These are phyloP conservation scores for Dioctria linearis DNA, from an alignment of 2,888 invertebrate species.

Conservation along the genomic window DNA sequence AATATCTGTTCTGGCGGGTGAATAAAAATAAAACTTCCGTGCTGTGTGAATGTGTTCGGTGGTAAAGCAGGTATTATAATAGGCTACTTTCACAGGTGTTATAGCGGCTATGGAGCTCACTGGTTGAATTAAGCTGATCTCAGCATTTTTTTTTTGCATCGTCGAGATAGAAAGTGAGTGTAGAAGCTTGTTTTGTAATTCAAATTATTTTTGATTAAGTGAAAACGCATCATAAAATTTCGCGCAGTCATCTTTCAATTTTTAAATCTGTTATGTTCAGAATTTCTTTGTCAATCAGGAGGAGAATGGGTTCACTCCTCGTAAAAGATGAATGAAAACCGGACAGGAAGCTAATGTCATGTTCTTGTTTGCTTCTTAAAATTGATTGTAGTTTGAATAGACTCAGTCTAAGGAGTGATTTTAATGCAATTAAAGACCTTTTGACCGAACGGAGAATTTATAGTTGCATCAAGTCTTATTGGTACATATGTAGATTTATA, in stretches of 20 bases:
- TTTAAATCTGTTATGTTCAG: not conserved
- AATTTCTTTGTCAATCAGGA: not conserved
- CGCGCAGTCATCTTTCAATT: not conserved
- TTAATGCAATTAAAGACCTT: slow-evolving; percentile 3
- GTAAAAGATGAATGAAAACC: not conserved
- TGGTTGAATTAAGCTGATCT: not conserved
- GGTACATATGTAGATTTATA: not conserved
- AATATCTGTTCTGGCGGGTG: slow-evolving; percentile 18
- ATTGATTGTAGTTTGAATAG: slow-evolving; percentile 32
- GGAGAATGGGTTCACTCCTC: too few relatives aligned
- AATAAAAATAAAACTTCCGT: slow-evolving; percentile 9
- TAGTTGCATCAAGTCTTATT: not conserved
- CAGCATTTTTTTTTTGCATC: too few relatives aligned
- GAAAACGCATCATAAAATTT: not conserved
- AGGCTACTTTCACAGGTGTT: not conserved
- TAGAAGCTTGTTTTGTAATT: not conserved
- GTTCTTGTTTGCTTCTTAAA: not conserved
- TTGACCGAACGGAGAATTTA: not conserved
- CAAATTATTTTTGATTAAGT: not conserved
- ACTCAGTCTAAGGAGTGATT: not conserved
- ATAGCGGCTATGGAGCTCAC: not conserved
- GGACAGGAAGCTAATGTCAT: slow-evolving; percentile 5
- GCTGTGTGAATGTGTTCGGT: not conserved
- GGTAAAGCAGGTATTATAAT: not conserved
- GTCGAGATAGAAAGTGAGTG: too few relatives aligned